Evolutionary conservation across 2,888 invertebrate species (phyloP).

Genomic region (Lochmaea capreae): DNA sequence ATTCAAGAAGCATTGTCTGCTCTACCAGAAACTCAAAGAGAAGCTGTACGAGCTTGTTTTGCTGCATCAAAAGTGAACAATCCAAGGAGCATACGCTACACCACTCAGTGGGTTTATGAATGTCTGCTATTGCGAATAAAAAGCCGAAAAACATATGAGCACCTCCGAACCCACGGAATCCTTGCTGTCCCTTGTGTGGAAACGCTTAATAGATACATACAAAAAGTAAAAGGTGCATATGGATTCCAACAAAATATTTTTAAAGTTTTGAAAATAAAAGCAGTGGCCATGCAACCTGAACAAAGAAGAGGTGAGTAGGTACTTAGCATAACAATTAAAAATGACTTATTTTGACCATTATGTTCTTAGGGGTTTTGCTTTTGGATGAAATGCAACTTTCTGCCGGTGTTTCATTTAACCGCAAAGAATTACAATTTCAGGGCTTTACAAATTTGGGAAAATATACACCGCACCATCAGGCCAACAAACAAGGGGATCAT

Average conservation of each 20-base stretch:
- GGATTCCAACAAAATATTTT: neutral
- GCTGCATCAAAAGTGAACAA: neutral
- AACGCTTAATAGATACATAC: neutral
- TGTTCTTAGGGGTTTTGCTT: neutral
- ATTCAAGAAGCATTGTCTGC: neutral
- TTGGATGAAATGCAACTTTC: neutral
- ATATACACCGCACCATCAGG: conserved; percentile 22
- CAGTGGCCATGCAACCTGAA: neutral
- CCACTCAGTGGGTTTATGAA: no score
- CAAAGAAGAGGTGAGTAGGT: neutral
- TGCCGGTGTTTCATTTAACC: neutral
- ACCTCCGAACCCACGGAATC: neutral
- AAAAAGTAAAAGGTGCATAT: neutral
- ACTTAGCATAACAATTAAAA: neutral
- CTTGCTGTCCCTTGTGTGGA: neutral
- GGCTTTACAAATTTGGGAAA: conserved; percentile 35
- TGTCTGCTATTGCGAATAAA: no score
- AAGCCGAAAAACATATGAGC: neutral
- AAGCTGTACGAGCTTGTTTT: neutral
- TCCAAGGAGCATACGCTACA: no score
- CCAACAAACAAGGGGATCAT: conserved; percentile 31
- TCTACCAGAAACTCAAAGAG: conserved; percentile 1
- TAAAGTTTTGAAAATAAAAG: neutral
- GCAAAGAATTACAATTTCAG: neutral
- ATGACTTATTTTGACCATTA: neutral